phyloP scores from a whole-genome alignment of 2,797 vertebrate species.

The Crocodylus rhombifer region DNA sequence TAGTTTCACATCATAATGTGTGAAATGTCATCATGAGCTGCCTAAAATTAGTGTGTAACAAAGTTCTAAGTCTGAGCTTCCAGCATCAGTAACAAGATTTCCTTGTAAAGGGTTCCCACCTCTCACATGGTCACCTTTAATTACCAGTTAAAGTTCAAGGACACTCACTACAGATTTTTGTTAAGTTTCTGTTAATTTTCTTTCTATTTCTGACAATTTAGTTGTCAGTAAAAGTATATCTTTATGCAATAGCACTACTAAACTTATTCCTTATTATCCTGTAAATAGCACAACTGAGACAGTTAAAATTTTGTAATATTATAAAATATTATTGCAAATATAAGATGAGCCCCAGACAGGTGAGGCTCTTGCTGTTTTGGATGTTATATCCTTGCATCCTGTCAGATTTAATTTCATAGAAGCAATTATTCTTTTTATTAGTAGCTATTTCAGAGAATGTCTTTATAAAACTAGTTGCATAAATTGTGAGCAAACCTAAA shows the following conservation, averaged over 20 bases:
- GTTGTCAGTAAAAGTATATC: too few species aligned
- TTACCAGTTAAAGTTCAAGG: background rate
- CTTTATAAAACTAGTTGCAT: too few species aligned
- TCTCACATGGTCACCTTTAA: background rate
- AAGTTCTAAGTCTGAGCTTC: background rate
- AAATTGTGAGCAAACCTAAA: too few species aligned
- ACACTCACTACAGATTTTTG: background rate
- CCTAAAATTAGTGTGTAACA: too few species aligned
- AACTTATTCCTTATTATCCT: background rate
- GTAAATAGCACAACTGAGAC: background rate
- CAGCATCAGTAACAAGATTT: background rate
- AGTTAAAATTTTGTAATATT: conserved; percentile 1
- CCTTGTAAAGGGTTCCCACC: background rate
- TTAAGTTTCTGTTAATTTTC: background rate
- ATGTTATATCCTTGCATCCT: background rate
- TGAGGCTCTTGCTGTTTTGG: background rate
- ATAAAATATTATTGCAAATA: background rate
- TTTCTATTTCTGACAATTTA: background rate
- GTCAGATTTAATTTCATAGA: background rate
- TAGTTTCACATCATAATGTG: background rate
- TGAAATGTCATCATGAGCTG: too few species aligned
- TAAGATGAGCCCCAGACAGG: background rate
- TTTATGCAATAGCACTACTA: too few species aligned
- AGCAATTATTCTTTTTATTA: background rate
- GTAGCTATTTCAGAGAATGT: background rate